Evolutionary conservation across 2,113 vertebrate species (phyloP), one percentile per base, ranked within the genome.

Genomic region (Hypocryptadius cinnamomeus): DNA sequence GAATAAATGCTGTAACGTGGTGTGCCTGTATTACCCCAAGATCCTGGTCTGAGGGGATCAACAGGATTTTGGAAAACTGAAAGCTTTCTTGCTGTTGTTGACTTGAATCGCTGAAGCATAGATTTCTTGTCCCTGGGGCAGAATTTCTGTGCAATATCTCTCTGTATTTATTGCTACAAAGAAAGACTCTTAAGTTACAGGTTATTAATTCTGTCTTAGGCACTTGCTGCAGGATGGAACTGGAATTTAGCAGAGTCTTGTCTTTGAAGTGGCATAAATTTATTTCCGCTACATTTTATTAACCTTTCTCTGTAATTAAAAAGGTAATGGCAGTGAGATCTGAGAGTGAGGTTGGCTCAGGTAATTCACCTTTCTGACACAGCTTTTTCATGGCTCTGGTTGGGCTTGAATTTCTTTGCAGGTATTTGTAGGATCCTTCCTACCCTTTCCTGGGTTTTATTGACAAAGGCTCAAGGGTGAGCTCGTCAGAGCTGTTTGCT

Each of bases 131-230:
- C 63, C 64, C 63, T 9, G 1, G 72, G 63, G 92, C 27, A 70
- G 72, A 63, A 54, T 92, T 86, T 90, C 42, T 77, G 42, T 66
- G 70, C 78, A 82, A 15, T 93, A 79, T 80, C 63, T 93, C 86
- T 74, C 37, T 35, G 48, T 81, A 50, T 87, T 87, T 91, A 73
- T 88, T 85, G 54, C 59, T 53, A 8, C 65, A 77, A 65, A 83
- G 64, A 64, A 94, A 28, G 13, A 33, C 39, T 79, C 59, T 47
- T 44, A 89, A 77, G 86, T 86, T 94, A 20, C 48, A 84, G 69
- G 83, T 93, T 93, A 77, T 95, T 89, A 92, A 87, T 93, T 91
- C 64, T 82, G 54, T 70, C 79, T 60, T 63, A 35, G 71, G 31
- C 39, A 66, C 81, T 68, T 37, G n/a, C 59, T 77, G 64, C 78